These are phyloP conservation scores for Phoenicopterus ruber DNA, from an alignment of 2,113 vertebrate species.

Conservation along the genomic window DNA sequence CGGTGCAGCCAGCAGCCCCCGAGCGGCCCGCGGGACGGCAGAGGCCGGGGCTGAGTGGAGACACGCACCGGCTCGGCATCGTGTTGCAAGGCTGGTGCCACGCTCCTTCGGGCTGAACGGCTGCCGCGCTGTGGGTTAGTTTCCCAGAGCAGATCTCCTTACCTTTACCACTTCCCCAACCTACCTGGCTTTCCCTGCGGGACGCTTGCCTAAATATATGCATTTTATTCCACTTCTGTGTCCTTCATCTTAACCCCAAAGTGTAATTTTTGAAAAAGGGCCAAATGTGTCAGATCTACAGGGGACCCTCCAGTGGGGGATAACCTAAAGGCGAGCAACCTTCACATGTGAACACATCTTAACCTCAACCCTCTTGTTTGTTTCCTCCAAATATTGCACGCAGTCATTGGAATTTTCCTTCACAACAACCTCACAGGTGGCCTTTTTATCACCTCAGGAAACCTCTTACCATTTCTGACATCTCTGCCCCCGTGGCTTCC, in stretches of 20 bases:
- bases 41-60: accelerated
- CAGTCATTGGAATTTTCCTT: slow-evolving; percentile 39
- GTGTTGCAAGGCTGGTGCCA: accelerated
- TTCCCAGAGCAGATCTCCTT: background rate
- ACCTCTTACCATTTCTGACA: slow-evolving; percentile 39
- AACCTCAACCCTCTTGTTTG: background rate
- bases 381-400: background rate
- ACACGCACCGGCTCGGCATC: accelerated
- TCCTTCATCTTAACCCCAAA: background rate
- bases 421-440: slow-evolving; percentile 2
- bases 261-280: background rate
- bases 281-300: accelerated
- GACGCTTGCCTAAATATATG: background rate
- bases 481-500: background rate
- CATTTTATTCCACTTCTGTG: background rate
- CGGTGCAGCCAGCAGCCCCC: background rate
- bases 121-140: background rate
- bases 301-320: background rate
- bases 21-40: accelerated
- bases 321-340: background rate
- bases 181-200: background rate
- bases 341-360: background rate
- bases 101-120: background rate
- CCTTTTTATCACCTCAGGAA: slow-evolving; percentile 49
- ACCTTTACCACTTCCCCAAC: background rate